Evolutionary conservation across 2,113 vertebrate species (phyloP), one percentile per base, ranked within the genome.

Genomic region (Colius striatus): DNA sequence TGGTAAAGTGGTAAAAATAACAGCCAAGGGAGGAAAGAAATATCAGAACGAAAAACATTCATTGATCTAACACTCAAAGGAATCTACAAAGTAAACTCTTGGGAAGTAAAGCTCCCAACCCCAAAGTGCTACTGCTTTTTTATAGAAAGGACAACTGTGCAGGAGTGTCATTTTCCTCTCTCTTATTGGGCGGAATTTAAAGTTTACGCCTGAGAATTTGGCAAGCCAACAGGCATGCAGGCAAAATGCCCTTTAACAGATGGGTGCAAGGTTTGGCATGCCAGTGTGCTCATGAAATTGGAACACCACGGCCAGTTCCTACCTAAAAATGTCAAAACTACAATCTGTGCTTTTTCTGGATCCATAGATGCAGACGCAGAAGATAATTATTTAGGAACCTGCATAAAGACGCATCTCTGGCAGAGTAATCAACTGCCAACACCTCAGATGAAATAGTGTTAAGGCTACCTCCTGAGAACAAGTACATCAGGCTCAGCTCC

Each of bases 171-270:
- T 83, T 79, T 85, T 88, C 79, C 19, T 32, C 57, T 87, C 68
- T 55, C 83, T 93, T 55, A 95, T 34, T 93, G 92, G 75, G 38
- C 91, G 43, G 75, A 94, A 94, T 96, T 92, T 87, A 32, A 87
- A 93, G 61, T 70, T 79, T 81, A 87, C 75, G 90, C 55, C 82
- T 94, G 75, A 96, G 82, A 93, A 93, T 74, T 53, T 97, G 96
- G 96, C 96, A 91, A 72, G 72, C 92, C 89, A 91, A 86, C 77
- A 95, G 61, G 73, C 85, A 91, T 92, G 62, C 3, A 32, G 95
- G 96, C 96, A 97, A 96, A 90, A 61, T 26, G 93, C 96, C 94
- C 87, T 96, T 95, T 84, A 96, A 96, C 96, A 97, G 96, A 97
- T 96, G 96, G 96, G 92, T 87, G 75, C 71, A 89, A 92, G 84